Conservation (phyloP, 53 echinoderm and acorn worm species). For the Crossaster papposus region DNA sequence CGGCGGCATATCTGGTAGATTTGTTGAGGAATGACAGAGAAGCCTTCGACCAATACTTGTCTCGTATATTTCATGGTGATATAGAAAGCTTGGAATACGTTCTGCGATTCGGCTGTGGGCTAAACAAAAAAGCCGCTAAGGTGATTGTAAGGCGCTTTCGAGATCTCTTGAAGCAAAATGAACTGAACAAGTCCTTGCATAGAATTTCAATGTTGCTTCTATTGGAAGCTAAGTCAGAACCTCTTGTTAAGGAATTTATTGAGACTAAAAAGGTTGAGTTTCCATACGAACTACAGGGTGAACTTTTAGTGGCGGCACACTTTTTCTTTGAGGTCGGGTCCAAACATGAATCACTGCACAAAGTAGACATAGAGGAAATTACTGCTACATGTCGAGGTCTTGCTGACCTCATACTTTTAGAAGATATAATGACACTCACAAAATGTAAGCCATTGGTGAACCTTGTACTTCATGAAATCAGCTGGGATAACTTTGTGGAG, state of each 20-base stretch:
- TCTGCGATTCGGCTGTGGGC: constrained; percentile 28
- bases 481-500: not conserved
- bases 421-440: not conserved
- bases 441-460: not conserved
- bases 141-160: not conserved
- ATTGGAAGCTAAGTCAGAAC: constrained; percentile 15
- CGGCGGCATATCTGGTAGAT: constrained; percentile 19
- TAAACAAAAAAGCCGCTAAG: not conserved
- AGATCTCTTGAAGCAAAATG: not conserved
- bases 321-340: not conserved
- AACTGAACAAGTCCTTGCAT: not conserved
- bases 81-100: constrained; percentile 18
- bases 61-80: not conserved
- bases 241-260: not conserved
- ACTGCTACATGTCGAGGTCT: not conserved
- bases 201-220: constrained; percentile 12
- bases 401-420: constrained; percentile 6
- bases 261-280: not conserved
- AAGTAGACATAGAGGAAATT: not conserved
- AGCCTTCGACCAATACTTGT: not conserved
- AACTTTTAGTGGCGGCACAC: constrained; percentile 22
- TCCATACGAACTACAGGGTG: not conserved
- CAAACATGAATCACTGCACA: not conserved
- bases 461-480: not conserved
- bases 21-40: not conserved